Percentiles rank a stretch among this genome's conserved stretches.
These are phyloP conservation scores for Zoanthus sociatus DNA, from an alignment of 92 coral and sea anemone species.

Conservation along the genomic window DNA sequence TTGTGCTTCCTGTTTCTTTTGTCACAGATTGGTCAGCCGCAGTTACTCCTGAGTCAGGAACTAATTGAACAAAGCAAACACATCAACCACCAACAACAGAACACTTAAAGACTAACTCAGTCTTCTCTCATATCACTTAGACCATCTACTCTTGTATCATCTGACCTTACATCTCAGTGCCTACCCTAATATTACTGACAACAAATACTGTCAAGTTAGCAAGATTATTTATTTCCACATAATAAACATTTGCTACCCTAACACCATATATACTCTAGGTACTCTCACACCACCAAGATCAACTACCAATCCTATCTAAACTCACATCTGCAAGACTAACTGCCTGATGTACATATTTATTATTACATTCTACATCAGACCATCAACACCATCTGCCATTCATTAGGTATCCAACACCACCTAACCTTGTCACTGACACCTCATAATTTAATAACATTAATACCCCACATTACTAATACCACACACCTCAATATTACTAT, in stretches of 20 bases:
- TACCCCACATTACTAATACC: too few relatives aligned
- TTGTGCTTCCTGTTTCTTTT: conserved; percentile 43
- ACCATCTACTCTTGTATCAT: background rate
- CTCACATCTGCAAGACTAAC: background rate
- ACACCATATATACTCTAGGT: too few relatives aligned
- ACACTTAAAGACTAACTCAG: background rate
- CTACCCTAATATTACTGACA: too few relatives aligned
- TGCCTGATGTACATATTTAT: background rate
- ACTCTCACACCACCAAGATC: background rate
- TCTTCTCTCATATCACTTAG: background rate
- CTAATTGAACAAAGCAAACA: conserved; percentile 26
- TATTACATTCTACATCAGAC: too few relatives aligned
- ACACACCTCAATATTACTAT: too few relatives aligned
- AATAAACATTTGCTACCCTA: too few relatives aligned
- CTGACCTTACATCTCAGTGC: background rate
- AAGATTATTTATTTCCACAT: too few relatives aligned
- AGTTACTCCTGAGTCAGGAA: conserved; percentile 66
- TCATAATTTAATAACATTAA: too few relatives aligned
- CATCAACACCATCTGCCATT: too few relatives aligned
- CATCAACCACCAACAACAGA: background rate
- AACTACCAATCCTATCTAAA: background rate
- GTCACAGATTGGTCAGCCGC: conserved; percentile 36
- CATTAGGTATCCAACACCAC: too few relatives aligned
- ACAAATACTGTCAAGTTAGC: too few relatives aligned
- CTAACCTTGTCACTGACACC: too few relatives aligned